These are phyloP conservation scores for Probaryconus sp. DNA, from an alignment of 1,140 invertebrate species.

Conservation along the genomic window DNA sequence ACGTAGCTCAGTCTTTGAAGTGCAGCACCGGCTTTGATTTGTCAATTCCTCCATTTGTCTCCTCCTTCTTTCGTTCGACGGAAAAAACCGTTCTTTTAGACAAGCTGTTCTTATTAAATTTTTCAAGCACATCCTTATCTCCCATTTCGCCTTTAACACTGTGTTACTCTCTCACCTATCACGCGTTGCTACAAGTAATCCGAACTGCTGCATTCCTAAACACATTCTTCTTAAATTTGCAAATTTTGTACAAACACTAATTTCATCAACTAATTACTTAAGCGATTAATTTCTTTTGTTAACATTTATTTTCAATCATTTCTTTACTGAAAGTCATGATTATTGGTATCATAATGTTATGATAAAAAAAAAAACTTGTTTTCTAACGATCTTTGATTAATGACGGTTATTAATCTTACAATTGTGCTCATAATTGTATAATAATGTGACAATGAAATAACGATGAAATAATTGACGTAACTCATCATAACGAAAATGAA, in stretches of 20 bases:
- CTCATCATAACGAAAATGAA: slow-evolving; percentile 47
- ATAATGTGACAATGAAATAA: slow-evolving; percentile 53
- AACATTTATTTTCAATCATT: too few species aligned
- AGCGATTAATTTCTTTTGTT: too few species aligned
- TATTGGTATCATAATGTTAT: too few species aligned
- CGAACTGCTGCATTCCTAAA: too few species aligned
- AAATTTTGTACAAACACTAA: too few species aligned
- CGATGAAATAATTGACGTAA: slow-evolving; percentile 48
- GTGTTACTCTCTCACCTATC: slow-evolving; percentile 37
- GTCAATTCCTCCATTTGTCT: slow-evolving; percentile 58
- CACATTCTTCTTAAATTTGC: too few species aligned
- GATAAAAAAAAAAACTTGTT: too few species aligned
- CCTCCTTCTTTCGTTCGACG: slow-evolving; percentile 37
- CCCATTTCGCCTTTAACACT: slow-evolving; percentile 54
- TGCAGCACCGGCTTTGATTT: slow-evolving; percentile 60
- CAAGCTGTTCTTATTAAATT: slow-evolving; percentile 58
- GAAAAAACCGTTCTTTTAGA: slow-evolving; percentile 31
- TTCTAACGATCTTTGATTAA: too few species aligned
- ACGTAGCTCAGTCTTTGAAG: slow-evolving; percentile 42
- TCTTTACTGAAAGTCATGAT: too few species aligned
- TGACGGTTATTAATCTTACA: slow-evolving; percentile 32
- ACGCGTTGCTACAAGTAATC: too few species aligned
- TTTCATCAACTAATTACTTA: too few species aligned
- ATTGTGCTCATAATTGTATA: slow-evolving; percentile 25
- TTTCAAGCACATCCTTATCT: slow-evolving; percentile 60